Conservation (phyloP, 64 coral and sea anemone genomes). For the Hydrozoanthus tunicans region DNA sequence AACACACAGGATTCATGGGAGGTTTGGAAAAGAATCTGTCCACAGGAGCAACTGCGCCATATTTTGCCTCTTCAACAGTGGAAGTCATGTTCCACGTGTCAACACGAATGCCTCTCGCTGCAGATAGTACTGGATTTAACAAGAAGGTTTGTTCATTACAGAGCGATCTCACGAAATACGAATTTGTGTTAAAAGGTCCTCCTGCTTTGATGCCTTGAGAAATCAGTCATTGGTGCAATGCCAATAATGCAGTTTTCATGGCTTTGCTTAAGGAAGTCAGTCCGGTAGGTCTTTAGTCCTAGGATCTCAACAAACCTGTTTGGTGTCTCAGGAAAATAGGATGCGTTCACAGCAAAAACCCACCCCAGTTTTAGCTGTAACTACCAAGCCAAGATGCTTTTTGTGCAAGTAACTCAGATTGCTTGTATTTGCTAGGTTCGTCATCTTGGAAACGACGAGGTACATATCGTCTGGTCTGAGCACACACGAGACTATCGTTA, state of each 20-base stretch:
- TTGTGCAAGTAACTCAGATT: neutral
- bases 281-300: no score
- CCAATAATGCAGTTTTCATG: no score
- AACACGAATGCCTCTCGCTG: slow-evolving; percentile 86
- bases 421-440: slow-evolving; percentile 70
- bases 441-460: slow-evolving; percentile 96
- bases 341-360: no score
- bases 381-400: neutral
- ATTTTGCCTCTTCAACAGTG: slow-evolving; percentile 84
- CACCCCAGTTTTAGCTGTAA: neutral
- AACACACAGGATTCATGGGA: slow-evolving; percentile 96
- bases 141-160: slow-evolving; percentile 70
- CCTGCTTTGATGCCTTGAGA: no score
- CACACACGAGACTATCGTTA: slow-evolving; percentile 93
- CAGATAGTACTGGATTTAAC: slow-evolving; percentile 88
- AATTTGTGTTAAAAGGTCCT: no score
- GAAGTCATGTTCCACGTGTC: slow-evolving; percentile 97
- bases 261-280: no score
- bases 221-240: no score
- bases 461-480: slow-evolving; percentile 98
- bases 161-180: neutral
- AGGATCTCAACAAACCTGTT: no score
- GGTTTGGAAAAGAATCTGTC: slow-evolving; percentile 94
- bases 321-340: no score
- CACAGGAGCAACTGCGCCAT: slow-evolving; percentile 90